Evolutionary conservation across 2,888 invertebrate species (phyloP).

Genomic region (Philonicus albiceps): DNA sequence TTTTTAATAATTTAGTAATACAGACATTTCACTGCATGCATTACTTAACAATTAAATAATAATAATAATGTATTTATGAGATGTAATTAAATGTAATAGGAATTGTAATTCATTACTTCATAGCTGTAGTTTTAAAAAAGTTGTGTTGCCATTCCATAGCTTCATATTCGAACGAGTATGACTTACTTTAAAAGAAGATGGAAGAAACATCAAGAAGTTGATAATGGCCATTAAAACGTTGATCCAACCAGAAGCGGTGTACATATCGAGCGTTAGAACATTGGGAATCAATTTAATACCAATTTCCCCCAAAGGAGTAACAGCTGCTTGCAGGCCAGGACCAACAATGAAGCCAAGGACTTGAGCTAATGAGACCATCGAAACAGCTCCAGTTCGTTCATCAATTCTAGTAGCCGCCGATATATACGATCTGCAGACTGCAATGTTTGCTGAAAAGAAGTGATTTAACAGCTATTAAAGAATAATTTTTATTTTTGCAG

Average conservation of each 20-base stretch:
- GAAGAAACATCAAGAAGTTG: constrained; percentile 78
- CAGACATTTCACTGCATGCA: no score
- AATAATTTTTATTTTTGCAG: neutral
- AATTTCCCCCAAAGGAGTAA: constrained; percentile 77
- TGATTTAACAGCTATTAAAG: neutral
- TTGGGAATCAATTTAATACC: constrained; percentile 67
- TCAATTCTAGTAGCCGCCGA: constrained; percentile 82
- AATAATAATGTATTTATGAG: no score
- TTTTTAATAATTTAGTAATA: no score
- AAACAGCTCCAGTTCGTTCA: constrained; percentile 84
- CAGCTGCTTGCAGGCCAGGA: constrained; percentile 81
- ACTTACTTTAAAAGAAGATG: constrained; percentile 72
- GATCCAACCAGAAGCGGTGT: constrained; percentile 86
- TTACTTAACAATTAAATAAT: no score
- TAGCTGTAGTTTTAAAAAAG: no score
- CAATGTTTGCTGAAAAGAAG: constrained; percentile 75
- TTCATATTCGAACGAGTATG: neutral
- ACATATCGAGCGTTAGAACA: constrained; percentile 79
- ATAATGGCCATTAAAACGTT: constrained; percentile 77
- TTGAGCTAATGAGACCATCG: constrained; percentile 84
- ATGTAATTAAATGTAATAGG: no score
- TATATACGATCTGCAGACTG: constrained; percentile 83
- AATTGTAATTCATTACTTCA: no score
- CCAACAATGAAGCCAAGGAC: constrained; percentile 88
- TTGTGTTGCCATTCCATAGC: no score